Conservation (phyloP, 2,797 vertebrate genomes). For the Lophotriccus pileatus region DNA sequence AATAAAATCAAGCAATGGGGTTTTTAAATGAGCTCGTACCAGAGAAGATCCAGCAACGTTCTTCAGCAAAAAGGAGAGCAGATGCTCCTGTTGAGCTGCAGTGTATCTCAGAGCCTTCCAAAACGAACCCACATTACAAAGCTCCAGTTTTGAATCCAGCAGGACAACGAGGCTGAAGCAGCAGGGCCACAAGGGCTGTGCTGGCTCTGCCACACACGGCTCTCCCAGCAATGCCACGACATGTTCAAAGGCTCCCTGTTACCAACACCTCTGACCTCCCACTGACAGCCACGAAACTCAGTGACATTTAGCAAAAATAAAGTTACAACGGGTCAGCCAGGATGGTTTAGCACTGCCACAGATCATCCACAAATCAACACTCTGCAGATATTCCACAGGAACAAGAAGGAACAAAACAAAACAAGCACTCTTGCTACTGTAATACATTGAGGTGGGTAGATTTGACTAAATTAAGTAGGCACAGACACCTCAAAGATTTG, state of each 20-base stretch:
- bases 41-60: neutral
- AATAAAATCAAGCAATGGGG: neutral
- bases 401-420: neutral
- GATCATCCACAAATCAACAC: neutral
- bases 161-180: neutral
- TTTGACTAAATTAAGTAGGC: neutral
- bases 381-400: neutral
- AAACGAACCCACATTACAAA: neutral
- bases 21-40: neutral
- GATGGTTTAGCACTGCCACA: neutral
- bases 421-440: neutral
- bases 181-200: neutral
- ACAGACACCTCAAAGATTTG: neutral
- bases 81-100: neutral
- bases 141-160: neutral
- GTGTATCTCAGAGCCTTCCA: neutral
- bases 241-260: neutral
- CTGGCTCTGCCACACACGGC: neutral
- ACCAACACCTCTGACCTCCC: neutral
- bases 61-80: neutral
- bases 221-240: neutral
- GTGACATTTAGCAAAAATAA: neutral
- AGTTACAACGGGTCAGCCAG: neutral
- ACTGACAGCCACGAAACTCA: neutral
- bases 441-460: neutral